Evolutionary conservation across 2,888 invertebrate species (phyloP), one percentile per base, ranked within the genome.

Genomic region (Anaspis maculata): DNA sequence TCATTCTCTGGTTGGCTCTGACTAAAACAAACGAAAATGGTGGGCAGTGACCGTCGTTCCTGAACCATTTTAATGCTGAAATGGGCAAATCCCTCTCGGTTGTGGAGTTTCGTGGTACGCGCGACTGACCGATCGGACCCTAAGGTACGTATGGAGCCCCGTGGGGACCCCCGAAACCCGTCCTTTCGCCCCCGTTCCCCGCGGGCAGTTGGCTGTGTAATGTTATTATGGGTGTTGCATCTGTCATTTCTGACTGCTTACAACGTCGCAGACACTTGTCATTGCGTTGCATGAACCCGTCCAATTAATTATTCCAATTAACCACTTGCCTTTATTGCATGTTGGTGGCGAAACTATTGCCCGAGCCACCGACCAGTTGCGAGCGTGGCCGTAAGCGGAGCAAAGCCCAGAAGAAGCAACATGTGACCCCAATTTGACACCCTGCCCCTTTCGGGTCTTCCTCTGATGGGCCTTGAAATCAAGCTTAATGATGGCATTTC

Each of bases 381-480:
- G 16, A 35, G 34, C 33, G 42, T 28, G 15, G 23, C 19, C 9
- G 25, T 12, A 30, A 40, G 37, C 30, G 28, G 30, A 21, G 16
- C 25, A 23, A 16, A 27, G 21, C 32, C 23, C 14, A 15, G 24
- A 38, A 41, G 56, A 57, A 59, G 61, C 64, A 66, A 66, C 68
- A 69, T 69, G 68, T 70, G 70, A 69, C 69, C 70, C 51, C 49
- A 45, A 48, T 58, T 53, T 60, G 56, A 57, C 56, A 52, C 57
- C 23, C 13, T 37, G 47, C 43, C 44, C 39, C 39, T 13, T 19
- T 12, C 15, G 13, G n/a, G 10, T 12, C n/a, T 16, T n/a, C 21
- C 7, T 9, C 11, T n/a, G 13, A 5, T 24, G 30, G 37, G 45
- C 36, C 34, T n/a, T n/a, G n/a, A n/a, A n/a, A n/a, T n/a, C n/a